Evolutionary conservation across 2,113 vertebrate species (phyloP).

Genomic region (Blennius ocellaris): DNA sequence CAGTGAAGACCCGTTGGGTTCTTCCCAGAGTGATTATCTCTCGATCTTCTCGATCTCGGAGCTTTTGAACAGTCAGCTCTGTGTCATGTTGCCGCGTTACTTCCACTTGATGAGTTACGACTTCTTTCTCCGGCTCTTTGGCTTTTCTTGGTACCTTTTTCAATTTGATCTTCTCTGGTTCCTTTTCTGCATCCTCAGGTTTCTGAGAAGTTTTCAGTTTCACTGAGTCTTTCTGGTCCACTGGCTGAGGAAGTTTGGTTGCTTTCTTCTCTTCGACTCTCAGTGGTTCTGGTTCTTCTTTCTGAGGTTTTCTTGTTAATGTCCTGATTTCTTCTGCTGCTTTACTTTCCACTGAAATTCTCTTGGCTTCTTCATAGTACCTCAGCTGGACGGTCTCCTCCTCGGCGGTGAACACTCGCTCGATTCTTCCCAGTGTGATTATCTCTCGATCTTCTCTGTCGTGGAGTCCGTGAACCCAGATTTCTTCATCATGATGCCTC

Average conservation of each 20-base stretch:
- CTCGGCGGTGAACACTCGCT: conserved; percentile 59
- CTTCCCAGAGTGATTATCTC: conserved; percentile 34
- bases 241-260: conserved; percentile 49
- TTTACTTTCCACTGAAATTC: conserved; percentile 16
- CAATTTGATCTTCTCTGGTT: conserved; percentile 65
- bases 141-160: conserved; percentile 69
- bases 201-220: conserved; percentile 65
- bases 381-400: conserved; percentile 30
- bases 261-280: conserved; percentile 63
- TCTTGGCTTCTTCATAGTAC: conserved; percentile 41
- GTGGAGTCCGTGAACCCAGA: conserved; percentile 46
- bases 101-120: conserved; percentile 42
- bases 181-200: conserved; percentile 58
- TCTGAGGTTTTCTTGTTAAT: conserved; percentile 51
- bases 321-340: conserved; percentile 40
- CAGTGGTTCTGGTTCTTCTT: conserved; percentile 38
- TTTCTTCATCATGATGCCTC: conserved; percentile 47
- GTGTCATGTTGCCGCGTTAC: conserved; percentile 50
- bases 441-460: conserved; percentile 66
- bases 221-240: conserved; percentile 59
- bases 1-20: conserved; percentile 48
- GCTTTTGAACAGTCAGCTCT: conserved; percentile 40
- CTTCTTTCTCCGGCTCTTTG: conserved; percentile 66
- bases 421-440: conserved; percentile 46
- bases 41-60: conserved; percentile 45